A percentile compares a stretch with the other conserved stretches of the same genome.
These are phyloP conservation scores for Lordiphosa andalusiaca DNA, from an alignment of 2,888 invertebrate genomes.

Conservation along the genomic window DNA sequence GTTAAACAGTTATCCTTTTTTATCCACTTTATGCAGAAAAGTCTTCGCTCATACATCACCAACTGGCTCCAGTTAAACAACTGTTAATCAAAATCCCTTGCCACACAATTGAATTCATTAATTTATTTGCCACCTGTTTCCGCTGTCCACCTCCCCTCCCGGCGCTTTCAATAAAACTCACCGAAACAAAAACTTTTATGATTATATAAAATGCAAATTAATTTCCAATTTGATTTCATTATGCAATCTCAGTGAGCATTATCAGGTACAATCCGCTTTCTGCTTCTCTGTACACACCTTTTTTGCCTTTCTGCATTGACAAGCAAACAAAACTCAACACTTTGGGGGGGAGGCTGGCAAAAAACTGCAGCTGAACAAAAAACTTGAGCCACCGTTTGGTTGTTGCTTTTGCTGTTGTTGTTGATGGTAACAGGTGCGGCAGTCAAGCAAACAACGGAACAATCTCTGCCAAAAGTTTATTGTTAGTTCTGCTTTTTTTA, in stretches of 20 bases:
- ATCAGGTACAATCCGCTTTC: conserved; percentile 35
- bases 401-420: conserved; percentile 20
- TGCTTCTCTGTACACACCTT: conserved; percentile 4
- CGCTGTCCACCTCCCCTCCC: not conserved
- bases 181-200: conserved; percentile 43
- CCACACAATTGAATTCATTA: too few species aligned
- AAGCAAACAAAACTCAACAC: conserved; percentile 36
- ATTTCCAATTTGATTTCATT: conserved; percentile 60
- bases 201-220: conserved; percentile 62
- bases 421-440: conserved; percentile 47
- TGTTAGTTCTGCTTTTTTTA: conserved; percentile 51
- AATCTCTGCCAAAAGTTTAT: conserved; percentile 56
- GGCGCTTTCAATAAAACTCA: conserved; percentile 5
- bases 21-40: too few species aligned
- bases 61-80: too few species aligned
- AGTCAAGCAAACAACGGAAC: conserved; percentile 30
- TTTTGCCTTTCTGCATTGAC: conserved; percentile 39
- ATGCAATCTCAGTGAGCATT: conserved; percentile 45
- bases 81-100: too few species aligned
- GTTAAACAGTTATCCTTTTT: too few species aligned
- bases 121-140: too few species aligned
- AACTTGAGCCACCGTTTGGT: conserved; percentile 44
- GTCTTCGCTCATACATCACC: too few species aligned
- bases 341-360: conserved; percentile 7
- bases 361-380: conserved; percentile 34